Evolutionary conservation across 2,797 vertebrate species (phyloP), one percentile per base, ranked within the genome.

Genomic region (Crenuchus spilurus): DNA sequence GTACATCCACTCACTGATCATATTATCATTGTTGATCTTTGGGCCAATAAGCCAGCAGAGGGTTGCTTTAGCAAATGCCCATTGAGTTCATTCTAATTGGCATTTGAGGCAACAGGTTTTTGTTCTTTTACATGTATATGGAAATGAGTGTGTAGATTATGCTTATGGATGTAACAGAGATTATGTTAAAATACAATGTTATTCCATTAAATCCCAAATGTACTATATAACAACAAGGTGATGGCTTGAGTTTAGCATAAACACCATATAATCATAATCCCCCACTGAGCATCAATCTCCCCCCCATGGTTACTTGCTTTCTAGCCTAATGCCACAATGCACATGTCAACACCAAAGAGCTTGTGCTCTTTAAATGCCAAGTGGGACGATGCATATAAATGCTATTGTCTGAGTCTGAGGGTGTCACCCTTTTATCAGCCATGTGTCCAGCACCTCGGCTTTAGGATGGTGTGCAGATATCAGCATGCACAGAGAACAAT

Each of bases 351-450:
- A 44, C 16, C 39, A 57, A 62, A 41, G 60, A 49, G 67, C 24
- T 42, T 44, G 30, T n/a, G 5, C 68, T 84, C 82, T 67, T 75
- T n/a, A 74, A 76, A 75, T 69, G 80, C 81, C 81, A 83, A 68
- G 69, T 11, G 63, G 77, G 72, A 81, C 75, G 39, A 86, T 72
- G 83, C 83, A 86, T 85, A 86, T 81, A 85, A 87, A 88, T 85
- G 46, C 85, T 60, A 85, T 79, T 55, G 63, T 67, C 30, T 42
- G 54, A 0, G 66, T 82, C 68, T 65, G 76, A 62, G 76, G 11
- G 55, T 65, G 84, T 74, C 76, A 49, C 31, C 60, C 75, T 79
- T 85, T 86, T 81, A 84, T 89, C 84, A 83, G 84, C 78, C 82
- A 80, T 78, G 83, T 46, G 83, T 24, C 79, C 78, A 74, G 66